Evolutionary conservation across 2,888 invertebrate species (phyloP), one percentile per base, ranked within the genome.

Genomic region (Andrena chrysosceles): DNA sequence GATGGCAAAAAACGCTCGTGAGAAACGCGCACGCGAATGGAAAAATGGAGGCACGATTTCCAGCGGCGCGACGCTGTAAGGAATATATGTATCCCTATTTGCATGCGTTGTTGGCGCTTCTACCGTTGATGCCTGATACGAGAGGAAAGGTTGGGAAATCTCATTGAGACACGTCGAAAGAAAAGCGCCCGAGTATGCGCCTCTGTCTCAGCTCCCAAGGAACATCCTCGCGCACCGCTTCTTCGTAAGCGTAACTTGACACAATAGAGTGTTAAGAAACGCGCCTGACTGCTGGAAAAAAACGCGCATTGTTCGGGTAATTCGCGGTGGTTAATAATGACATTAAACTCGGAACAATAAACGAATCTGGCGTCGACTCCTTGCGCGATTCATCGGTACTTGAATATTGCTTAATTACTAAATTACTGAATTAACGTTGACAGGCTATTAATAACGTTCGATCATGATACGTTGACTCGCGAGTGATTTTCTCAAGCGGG

Each of bases 191-290:
- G 35, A 70, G 42, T 26, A 6, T 26, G 29, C 8, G 20, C 16
- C 48, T 20, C 59, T 29, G 60, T 7, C 42, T 16, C 42, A 16
- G n/a, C 16, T 29, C 42, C 16, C 66, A 33, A 23, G 75, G 75
- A 63, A 76, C 68, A 63, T 72, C 81, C 56, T 71, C 29, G 54
- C 29, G 35, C 42, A 52, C 42, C 31, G 49, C 49, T 59, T 13
- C 56, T 56, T 56, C 6, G 16, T 29, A 29, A 56, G 35, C 26
- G 72, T 52, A 64, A 59, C 20, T 59, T 52, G 67, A 31, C 68
- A 82, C 82, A 82, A 82, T 83, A 59, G 82, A 49, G 76, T 68
- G 81, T 83, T 83, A 81, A 74, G 82, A 83, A 83, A 81, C 52
- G 81, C 59, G 63, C 33, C 73, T n/a, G 23, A 31, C 1, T 5